phyloP scores from a whole-genome alignment of 2,888 invertebrate genomes.

The Eupithecia abbreviata region DNA sequence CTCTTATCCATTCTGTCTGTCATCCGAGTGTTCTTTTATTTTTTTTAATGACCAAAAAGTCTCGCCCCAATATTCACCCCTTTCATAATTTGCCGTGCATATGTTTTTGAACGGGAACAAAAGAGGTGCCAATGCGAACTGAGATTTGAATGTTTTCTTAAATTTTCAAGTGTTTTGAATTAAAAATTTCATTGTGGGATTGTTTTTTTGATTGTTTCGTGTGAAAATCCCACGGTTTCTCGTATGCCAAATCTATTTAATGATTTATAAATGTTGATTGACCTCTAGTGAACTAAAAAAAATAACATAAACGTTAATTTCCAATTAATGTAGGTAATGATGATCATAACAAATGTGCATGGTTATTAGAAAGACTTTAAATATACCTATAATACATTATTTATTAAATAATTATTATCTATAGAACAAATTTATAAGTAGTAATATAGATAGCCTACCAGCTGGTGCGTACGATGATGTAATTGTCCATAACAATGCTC shows the following conservation, averaged over 20 bases:
- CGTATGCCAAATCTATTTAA: neutral
- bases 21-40: conserved; percentile 63
- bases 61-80: conserved; percentile 50
- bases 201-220: conserved; percentile 47
- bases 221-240: conserved; percentile 46
- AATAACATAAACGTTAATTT: neutral
- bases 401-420: too few relatives aligned
- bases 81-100: conserved; percentile 57
- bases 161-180: conserved; percentile 55
- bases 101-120: conserved; percentile 72
- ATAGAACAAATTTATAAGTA: too few relatives aligned
- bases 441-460: too few relatives aligned
- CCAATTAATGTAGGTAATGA: neutral
- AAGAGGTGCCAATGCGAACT: conserved; percentile 52
- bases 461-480: too few relatives aligned
- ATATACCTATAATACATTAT: too few relatives aligned
- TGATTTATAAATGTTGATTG: neutral
- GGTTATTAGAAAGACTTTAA: too few relatives aligned
- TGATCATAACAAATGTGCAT: too few relatives aligned
- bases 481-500: too few relatives aligned
- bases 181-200: conserved; percentile 41
- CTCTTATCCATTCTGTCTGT: conserved; percentile 52
- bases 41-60: conserved; percentile 47
- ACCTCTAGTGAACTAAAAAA: neutral
- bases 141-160: conserved; percentile 58